Evolutionary conservation across 37 sponge, comb jelly and placozoan species (phyloP).

Genomic region (Chondrilla cf. caribensis): DNA sequence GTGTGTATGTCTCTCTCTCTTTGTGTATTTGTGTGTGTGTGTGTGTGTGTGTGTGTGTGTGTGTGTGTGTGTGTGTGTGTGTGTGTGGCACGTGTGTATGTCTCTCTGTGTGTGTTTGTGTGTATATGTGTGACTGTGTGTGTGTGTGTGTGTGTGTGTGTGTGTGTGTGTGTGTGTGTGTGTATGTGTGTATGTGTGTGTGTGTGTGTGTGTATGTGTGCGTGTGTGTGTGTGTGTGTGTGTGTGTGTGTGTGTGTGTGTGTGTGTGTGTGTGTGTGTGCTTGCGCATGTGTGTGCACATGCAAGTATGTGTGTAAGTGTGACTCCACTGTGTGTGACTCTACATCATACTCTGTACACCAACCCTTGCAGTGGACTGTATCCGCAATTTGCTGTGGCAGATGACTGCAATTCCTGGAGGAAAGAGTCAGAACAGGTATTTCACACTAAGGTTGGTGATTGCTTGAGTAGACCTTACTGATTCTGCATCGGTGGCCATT

Average conservation of each 20-base stretch:
- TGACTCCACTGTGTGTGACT: neutral
- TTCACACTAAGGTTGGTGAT: conserved; percentile 66
- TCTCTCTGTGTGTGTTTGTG: neutral
- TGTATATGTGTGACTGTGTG: neutral
- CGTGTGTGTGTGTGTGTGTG: too few species aligned
- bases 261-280: neutral
- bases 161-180: neutral
- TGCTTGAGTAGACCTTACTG: too few species aligned
- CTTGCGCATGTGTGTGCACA: neutral
- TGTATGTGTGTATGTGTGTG: neutral
- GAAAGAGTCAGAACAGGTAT: conserved; percentile 84
- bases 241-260: neutral
- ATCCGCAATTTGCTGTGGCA: conserved; percentile 86
- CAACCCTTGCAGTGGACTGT: conserved; percentile 75
- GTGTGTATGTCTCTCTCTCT: neutral
- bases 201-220: conserved; percentile 9
- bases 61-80: conserved; percentile 1
- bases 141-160: conserved; percentile 4
- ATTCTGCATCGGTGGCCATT: too few species aligned
- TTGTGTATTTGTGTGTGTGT: neutral
- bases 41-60: neutral
- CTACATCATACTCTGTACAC: too few species aligned
- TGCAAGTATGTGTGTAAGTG: neutral
- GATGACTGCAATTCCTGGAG: conserved; percentile 84
- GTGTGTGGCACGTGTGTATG: conserved; percentile 9